Evolutionary conservation across 1,140 invertebrate species (phyloP).

Genomic region (Piezodorus guildinii): DNA sequence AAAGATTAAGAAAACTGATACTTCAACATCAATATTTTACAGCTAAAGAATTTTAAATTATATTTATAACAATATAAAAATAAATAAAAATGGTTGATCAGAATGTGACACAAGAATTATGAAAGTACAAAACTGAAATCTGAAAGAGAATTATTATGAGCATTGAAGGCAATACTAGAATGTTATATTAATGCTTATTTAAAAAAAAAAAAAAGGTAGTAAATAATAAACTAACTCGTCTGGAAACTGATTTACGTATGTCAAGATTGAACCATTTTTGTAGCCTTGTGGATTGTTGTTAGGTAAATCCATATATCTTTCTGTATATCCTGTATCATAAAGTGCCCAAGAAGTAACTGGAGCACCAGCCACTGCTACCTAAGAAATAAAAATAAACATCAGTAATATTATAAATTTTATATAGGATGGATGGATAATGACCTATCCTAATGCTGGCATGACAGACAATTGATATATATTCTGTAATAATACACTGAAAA

Average conservation of each 20-base stretch:
- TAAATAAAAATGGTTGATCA: no score
- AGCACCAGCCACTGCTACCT: slow-evolving; percentile 84
- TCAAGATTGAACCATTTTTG: slow-evolving; percentile 60
- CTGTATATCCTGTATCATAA: slow-evolving; percentile 94
- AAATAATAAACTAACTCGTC: slow-evolving; percentile 59
- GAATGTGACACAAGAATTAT: no score
- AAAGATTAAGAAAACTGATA: no score
- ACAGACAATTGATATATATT: not conserved
- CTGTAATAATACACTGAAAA: no score
- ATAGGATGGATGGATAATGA: not conserved
- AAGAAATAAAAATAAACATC: slow-evolving; percentile 27
- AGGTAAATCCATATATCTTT: slow-evolving; percentile 92
- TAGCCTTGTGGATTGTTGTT: slow-evolving; percentile 68
- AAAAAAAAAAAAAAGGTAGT: no score
- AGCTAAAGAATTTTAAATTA: no score
- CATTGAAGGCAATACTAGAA: no score
- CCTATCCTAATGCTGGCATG: not conserved
- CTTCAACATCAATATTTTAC: no score
- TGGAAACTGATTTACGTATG: slow-evolving; percentile 73
- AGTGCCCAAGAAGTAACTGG: slow-evolving; percentile 94
- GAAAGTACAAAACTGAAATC: no score
- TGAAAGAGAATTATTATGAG: no score
- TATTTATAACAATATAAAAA: no score
- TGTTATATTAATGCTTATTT: no score
- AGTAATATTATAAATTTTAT: not conserved